Evolutionary conservation across 2,888 invertebrate genomes (phyloP), one percentile per base, ranked within the genome.

Genomic region (Leptarthrus brevirostris): DNA sequence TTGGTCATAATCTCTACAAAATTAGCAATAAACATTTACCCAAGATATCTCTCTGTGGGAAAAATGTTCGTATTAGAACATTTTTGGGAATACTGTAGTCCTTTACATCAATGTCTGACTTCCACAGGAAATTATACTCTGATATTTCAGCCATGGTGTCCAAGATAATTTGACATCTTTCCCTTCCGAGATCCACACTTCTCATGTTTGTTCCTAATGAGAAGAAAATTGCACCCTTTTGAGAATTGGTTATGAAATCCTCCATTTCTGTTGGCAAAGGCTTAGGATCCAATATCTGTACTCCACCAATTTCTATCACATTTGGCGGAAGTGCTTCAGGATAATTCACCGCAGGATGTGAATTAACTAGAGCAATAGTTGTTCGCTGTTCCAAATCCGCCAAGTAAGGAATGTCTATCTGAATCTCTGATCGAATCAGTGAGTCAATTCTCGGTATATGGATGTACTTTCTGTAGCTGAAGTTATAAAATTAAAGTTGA

Each of bases 31-130:
- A 8, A 8, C 76, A 82, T 81, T 82, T 78, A 87, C 87, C 84
- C 16, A 88, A 78, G 58, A 88, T 80, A 77, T 87, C 87, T 71
- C 83, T 85, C 76, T 88, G 88, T 0, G 88, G 87, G 34, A 87
- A 76, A 87, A 88, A 88, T 26, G 84, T 82, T 64, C 78, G 81
- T 1, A 86, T 77, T 76, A 85, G 79, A 0, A 89, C 80, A 78
- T 88, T 88, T 4, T 79, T 73, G 0, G 87, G 85, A 22, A 83
- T 77, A 8, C 82, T 79, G 0, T 74, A 2, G 40, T 75, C 66
- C 2, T 73, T 47, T 10, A 47, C 54, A 4, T 75, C 49, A 0
- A 16, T 20, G 49, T 81, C 81, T 36, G 80, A 80, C 78, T 84
- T 85, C 84, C 83, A 85, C 2, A 86, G 61, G 18, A 86, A 83